Evolutionary conservation across 2,797 vertebrate genomes (phyloP), one percentile per base, ranked within the genome.

Genomic region (Platalea minor): DNA sequence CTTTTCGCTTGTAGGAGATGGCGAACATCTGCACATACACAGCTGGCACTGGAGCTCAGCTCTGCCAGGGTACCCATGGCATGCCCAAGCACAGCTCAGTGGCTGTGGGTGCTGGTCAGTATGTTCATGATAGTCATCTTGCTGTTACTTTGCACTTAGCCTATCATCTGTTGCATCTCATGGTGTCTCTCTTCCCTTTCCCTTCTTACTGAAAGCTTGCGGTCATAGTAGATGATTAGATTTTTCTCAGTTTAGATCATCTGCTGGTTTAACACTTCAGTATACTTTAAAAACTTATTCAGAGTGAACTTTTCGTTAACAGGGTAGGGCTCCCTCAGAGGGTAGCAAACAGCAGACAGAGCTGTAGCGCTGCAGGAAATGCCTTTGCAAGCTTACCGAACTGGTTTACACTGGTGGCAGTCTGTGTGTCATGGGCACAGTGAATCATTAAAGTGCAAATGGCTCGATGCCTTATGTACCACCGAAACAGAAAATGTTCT

Each of bases 281-380:
- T 51, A 37, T 43, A 75, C 57, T 85, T 64, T 4, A 45, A 60
- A 84, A 93, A 29, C 20, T 57, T 57, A 39, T 8, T 74, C 24
- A 26, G 74, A 80, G 53, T 0, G 2, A 88, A 68, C 45, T 77
- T 89, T 69, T 82, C 1, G 0, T 69, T 65, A 54, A 5, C 5
- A 78, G 80, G 50, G 83, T 78, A 95, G 73, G 91, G 91, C 81
- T 94, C 48, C 59, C 9, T 25, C 78, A 64, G 73, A 70, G 60
- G 51, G 43, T 20, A 67, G 70, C 5, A 28, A 87, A 1, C 31
- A 74, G 69, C 70, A 77, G 89, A 26, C 76, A 84, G 87, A 88
- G 70, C 67, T 61, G 74, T 54, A 80, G 74, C 41, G 74, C 41
- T 89, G 86, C 90, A 95, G 96, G 92, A 94, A 93, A 80, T 96